Base-by-base conservation (phyloP, 1,140 invertebrate genomes). In the Drosophila novamexicana region DNA sequence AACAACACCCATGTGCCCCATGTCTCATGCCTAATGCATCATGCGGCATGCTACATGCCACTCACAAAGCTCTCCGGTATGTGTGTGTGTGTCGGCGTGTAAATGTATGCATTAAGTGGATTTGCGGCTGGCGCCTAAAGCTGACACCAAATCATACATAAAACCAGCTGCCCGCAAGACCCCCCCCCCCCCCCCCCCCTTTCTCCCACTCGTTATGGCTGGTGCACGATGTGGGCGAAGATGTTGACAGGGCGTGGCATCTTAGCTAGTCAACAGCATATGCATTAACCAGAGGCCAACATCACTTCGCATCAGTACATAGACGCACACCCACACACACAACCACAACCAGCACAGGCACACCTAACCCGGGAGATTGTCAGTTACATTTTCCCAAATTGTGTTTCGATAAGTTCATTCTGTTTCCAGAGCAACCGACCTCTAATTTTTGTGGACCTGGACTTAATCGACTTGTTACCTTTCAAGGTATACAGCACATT, bases 121-220 rank as follows among this genome's bases (percentile, higher is more conserved):
- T 69, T 74, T 74, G 58, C 57, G 52, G 52, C 57, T 69, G 66
- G 45, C 36, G 66, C 57, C 71, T 16, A 74, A 69, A 74, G 71
- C 71, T 52, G 66, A 62, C 66, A 68, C 57, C 66, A 74, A 74
- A 74, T 74, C 71, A 74, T 63, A 69, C 37, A 69, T 52, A 69
- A 57, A 36, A 45, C 36, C 47, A 49, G 29, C 47, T 29, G 9
- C n/a, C 22, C 37, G 16, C 18, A 9, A 14, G n/a, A 45, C 9
- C 45, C 9, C 16, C 10, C 0, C 45, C 0, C 18, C 18, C 1
- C 18, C 18, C 9, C 18, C 9, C 5, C 22, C 0, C 45, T 0
- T 10, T 18, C 1, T 4, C 12, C 5, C 22, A 29, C 22, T 29
- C 22, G 22, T n/a, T n/a, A 40, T 5, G 39, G 39, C 39, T 40